Conservation (phyloP, 2,113 vertebrate genomes). For the Callospermophilus lateralis region DNA sequence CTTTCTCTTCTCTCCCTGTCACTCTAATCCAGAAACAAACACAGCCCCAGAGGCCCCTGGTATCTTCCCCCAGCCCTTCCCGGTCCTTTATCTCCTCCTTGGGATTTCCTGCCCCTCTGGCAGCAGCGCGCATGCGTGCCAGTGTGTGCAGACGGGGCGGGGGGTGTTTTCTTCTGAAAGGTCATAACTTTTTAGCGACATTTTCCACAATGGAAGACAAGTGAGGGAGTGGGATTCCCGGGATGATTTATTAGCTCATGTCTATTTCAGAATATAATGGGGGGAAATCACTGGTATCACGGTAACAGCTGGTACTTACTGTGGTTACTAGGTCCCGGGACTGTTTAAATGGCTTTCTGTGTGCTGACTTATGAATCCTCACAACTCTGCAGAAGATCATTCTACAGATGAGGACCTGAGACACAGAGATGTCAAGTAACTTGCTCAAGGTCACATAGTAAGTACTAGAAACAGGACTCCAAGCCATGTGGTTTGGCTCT, state of each 20-base stretch:
- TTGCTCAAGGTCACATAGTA: conserved; percentile 31
- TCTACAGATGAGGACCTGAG: not conserved
- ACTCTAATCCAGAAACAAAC: conserved; percentile 81
- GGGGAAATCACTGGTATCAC: not conserved
- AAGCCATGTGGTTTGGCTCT: not conserved
- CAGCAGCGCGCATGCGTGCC: not conserved
- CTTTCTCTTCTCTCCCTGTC: conserved; percentile 76
- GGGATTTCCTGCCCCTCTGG: conserved; percentile 69
- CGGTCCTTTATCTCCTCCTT: conserved; percentile 61
- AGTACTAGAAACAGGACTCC: not conserved
- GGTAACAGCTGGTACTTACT: not conserved
- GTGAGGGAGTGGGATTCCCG: not conserved
- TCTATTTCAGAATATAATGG: not conserved
- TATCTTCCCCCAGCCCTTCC: conserved; percentile 43
- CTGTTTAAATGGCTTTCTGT: not conserved
- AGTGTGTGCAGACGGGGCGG: accelerated
- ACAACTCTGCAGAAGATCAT: not conserved
- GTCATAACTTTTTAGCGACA: not conserved
- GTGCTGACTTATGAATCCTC: not conserved
- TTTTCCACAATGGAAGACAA: not conserved
- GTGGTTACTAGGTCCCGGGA: not conserved
- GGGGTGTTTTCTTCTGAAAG: conserved; percentile 12
- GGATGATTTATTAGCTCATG: not conserved
- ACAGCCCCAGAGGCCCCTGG: conserved; percentile 51
- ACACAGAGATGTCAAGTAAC: conserved; percentile 41